Evolutionary conservation across 2,113 vertebrate species (phyloP).

Genomic region (Etheostoma spectabile): DNA sequence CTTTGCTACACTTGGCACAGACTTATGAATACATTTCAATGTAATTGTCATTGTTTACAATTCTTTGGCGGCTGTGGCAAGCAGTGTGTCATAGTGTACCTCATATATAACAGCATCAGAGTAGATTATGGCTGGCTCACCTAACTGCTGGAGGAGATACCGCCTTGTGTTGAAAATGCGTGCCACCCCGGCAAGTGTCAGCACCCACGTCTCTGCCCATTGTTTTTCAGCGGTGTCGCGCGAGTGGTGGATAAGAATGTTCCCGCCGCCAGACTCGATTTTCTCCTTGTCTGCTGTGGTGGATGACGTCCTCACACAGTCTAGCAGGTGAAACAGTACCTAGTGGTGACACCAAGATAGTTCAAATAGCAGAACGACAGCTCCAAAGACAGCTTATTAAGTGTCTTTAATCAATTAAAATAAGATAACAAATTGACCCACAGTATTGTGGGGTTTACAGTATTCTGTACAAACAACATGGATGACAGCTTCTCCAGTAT

Average conservation of each 20-base stretch:
- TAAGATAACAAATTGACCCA: too few relatives aligned
- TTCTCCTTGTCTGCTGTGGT: conserved; percentile 99
- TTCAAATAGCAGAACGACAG: background rate
- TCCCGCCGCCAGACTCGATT: conserved; percentile 98
- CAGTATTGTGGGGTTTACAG: too few relatives aligned
- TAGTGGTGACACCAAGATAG: conserved; percentile 61
- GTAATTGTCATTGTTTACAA: conserved; percentile 11
- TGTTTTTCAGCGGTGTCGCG: conserved; percentile 99
- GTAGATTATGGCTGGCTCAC: conserved; percentile 73
- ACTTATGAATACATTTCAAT: conserved; percentile 26
- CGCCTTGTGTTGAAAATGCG: conserved; percentile 98
- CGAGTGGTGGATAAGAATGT: conserved; percentile 99
- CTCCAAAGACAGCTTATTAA: background rate
- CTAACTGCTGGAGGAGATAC: conserved; percentile 94
- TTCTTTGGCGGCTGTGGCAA: background rate
- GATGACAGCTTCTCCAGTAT: conserved; percentile 25
- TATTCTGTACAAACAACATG: background rate
- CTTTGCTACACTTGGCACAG: background rate
- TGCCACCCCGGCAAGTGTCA: conserved; percentile 95
- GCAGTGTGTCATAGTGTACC: background rate
- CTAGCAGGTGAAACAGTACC: conserved; percentile 96
- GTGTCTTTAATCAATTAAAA: background rate
- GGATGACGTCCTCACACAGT: conserved; percentile 94
- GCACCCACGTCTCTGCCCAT: conserved; percentile 99
- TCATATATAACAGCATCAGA: background rate